Base-by-base conservation (phyloP, 2,888 invertebrate genomes). In the Xiphydria camelus region DNA sequence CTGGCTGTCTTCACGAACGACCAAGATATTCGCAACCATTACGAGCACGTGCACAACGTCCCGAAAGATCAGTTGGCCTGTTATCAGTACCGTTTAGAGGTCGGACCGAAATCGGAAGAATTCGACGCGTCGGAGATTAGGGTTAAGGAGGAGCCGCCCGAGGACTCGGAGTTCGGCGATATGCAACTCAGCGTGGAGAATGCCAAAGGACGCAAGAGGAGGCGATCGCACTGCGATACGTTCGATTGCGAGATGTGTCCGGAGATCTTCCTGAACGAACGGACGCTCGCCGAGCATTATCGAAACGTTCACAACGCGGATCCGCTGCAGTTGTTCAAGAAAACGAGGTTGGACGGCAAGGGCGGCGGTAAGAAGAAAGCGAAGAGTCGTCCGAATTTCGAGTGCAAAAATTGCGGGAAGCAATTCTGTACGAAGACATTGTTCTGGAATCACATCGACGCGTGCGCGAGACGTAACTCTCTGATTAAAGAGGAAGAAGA, bases 1-100 rank as follows among this genome's bases (percentile, higher is more conserved):
- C 68, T 82, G 38, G 79, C 80, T 29, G 79, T 83, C n/a, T 83
- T 82, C 53, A 78, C 78, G 3, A 76, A 75, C 3, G 80, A 80
- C 49, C 68, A 74, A 3, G 77, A 80, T 31, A 66, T 82, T n/a
- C 75, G 78, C 39, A 61, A 69, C 37, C 82, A 82, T 55, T 77
- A 77, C 49, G 76, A 78, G 32, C 67, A 67, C 2, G 57, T 70
- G 5, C 80, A 80, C 38, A 72, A 72, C 26, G 68, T 75, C 4
- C 61, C 70, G 1, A 74, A 71, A 44, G 74, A 74, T 42, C 75
- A 73, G 26, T 49, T 75, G 3, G 66, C 70, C 5, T 62, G 67
- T 3, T 70, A 66, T 17, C 71, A 73, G 41, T 68, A 66, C 25
- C 60, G 67, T 18, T 51, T 70, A 19, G 70, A 72, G 7, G 56